Evolutionary conservation across 2,113 vertebrate species (phyloP), one percentile per base, ranked within the genome.

Genomic region (Erythrolamprus reginae): DNA sequence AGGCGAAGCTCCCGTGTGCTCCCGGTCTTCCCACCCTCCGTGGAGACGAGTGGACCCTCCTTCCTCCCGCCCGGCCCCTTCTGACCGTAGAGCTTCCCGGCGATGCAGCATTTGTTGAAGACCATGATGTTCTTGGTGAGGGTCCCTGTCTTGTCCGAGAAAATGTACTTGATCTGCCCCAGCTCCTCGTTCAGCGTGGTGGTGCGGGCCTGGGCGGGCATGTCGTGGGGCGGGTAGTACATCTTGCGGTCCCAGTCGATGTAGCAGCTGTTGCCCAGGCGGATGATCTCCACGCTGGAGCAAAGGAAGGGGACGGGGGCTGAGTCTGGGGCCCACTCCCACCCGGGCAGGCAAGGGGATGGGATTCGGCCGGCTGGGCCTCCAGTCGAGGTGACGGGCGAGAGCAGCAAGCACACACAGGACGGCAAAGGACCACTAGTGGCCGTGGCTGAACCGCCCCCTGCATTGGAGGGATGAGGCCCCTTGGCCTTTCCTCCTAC

Each of bases 121-220:
- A 96, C 95, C 99, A 99, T 99, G 96, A 99, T 98, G 94, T 99
- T 99, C 96, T 98, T 98, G 2, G 99, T 99, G 93, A 99, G 98
- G 10, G 99, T 99, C 70, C 99, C 99, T 0, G 99, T 99, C 96
- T 99, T 99, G 96, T 99, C 99, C 0, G 98, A 99, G 96, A 99
- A 99, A 95, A 99, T 97, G 90, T 99, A 99, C 92, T 98, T 98
- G 95, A 99, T 99, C 94, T 99, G 99, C 1, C 99, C 98, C 45
- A 99, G 97, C 95, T 99, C 99, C 95, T 99, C 99, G 0, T 98
- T 99, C 45, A 99, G 98, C 0, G 99, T 99, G 93, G 99, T 99
- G 92, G 98, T 99, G 52, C 98, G 97, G 7, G 98, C 99, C 96
- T 98, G 97, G 48, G 99, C 98, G 0, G 98, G 98, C 0, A 96